Base-by-base conservation (phyloP, 2,888 invertebrate species). In the Hofmannophila pseudospretella region DNA sequence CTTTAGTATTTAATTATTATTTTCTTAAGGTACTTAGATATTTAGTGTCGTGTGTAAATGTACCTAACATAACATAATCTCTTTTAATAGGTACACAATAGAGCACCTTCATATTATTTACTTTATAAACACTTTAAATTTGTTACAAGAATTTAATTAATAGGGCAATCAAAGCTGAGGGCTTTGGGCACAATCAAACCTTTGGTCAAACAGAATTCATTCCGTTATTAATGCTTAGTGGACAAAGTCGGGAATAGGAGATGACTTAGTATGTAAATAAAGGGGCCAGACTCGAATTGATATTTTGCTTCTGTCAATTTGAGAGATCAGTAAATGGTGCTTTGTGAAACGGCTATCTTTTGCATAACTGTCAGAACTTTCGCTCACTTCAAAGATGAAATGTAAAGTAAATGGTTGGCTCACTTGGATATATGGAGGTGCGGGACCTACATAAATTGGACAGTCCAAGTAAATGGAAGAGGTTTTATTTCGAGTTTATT, bases 251-350 rank as follows among this genome's bases (percentile, higher is more conserved):
- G 25, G n/a, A n/a, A n/a, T n/a, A n/a, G 25, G 4, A 7, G n/a
- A 9, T n/a, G 16, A 5, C 16, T 4, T 4, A 16, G 16, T 16
- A 30, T 30, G 34, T 19, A 26, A 34, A 33, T 33, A 19, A 27
- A 11, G 16, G 26, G 19, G 19, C 11, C 25, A 9, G 26, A 11
- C 19, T 9, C 16, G 13, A 22, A 13, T 34, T 34, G 34, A 19
- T 34, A 27, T 12, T 34, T 27, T 34, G 27, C 19, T 14, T 34
- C 11, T 34, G 34, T 27, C 27, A 27, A 34, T 34, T 34, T 34
- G 27, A 27, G 14, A 16, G 34, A 14, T 19, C 26, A 27, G 19
- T 34, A 27, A 5, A n/a, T n/a, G 7, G 26, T 8, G 7, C 27
- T 11, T 27, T 2, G 27, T 12, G 27, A 11, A 12, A 16, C 5